Evolutionary conservation across 2,113 vertebrate species (phyloP), one percentile per base, ranked within the genome.

Genomic region (Prolemur simus): DNA sequence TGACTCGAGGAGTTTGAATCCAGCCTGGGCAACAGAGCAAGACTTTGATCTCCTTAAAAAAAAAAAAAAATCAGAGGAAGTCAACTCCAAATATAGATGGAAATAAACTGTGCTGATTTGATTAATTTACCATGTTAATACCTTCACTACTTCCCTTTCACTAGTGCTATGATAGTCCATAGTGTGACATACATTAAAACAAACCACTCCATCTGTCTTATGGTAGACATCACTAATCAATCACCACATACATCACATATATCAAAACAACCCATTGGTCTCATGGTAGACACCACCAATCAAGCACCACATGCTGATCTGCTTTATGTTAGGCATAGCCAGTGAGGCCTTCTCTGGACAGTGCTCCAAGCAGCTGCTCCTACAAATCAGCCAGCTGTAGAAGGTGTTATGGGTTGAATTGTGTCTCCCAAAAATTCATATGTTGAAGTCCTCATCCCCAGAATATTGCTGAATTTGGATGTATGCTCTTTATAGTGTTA

Each of bases 91-190:
- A 69, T 60, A 64, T 0, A 83, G 47, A 64, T 37, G 8, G 58
- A 78, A 52, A 88, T 54, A 64, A 77, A 42, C 88, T 39, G n/a
- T 27, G 17, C 27, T 78, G 27, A 54, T 39, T 82, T 94, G 45
- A 84, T 80, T 54, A 42, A 17, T 25, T 69, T 81, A 15, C 34
- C 25, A 14, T 32, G 39, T 60, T 42, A 92, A 27, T 54, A 47
- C 3, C 34, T 66, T 92, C 14, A 18, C 12, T 25, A 17, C 8
- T 2, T 49, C 37, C 10, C 2, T 74, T 66, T 84, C n/a, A 5
- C 27, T 18, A 20, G 8, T 18, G 2, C 29, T 87, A 7, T 3
- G 17, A 23, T 29, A 47, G 27, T 13, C 12, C 3, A 0, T 1
- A 29, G 37, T 12, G 47, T 54, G 25, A 25, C 39, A 47, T 3